These are phyloP conservation scores for Calameuta idolon DNA, from an alignment of 2,888 invertebrate genomes.

Conservation along the genomic window DNA sequence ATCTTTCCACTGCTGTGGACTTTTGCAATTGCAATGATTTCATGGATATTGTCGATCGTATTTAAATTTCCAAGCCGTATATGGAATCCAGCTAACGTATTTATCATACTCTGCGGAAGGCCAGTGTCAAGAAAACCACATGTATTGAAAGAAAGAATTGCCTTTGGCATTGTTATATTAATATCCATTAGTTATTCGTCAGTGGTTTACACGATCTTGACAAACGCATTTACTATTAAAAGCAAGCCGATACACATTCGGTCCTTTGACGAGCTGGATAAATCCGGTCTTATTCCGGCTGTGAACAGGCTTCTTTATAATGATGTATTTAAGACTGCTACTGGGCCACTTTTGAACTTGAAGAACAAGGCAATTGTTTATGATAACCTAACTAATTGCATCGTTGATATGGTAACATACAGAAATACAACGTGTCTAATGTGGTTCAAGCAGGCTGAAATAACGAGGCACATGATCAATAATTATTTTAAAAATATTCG, in stretches of 20 bases:
- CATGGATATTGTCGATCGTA: conserved; percentile 11
- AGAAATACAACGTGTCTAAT: neutral
- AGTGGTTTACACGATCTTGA: conserved; percentile 19
- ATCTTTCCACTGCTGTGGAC: conserved; percentile 11
- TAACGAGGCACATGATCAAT: no score
- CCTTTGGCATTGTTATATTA: conserved; percentile 13
- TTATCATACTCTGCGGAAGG: conserved; percentile 26
- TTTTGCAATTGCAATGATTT: conserved; percentile 13
- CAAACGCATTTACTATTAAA: neutral
- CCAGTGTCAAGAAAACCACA: conserved; percentile 11
- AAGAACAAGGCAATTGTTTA: conserved; percentile 1
- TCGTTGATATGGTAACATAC: neutral
- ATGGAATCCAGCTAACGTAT: conserved; percentile 25
- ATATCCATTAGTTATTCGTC: conserved; percentile 15
- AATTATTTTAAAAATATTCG: no score
- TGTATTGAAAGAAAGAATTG: conserved; percentile 24
- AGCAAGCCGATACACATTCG: conserved; percentile 6
- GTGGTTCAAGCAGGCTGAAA: neutral
- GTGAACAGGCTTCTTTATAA: neutral
- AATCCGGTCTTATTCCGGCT: conserved; percentile 20
- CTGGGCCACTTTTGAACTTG: neutral
- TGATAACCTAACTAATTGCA: neutral
- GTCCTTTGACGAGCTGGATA: conserved; percentile 17
- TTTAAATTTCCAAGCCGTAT: conserved; percentile 20
- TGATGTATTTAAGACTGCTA: neutral